Base-by-base conservation (phyloP, 2,888 invertebrate genomes). In the Stenurella melanura region DNA sequence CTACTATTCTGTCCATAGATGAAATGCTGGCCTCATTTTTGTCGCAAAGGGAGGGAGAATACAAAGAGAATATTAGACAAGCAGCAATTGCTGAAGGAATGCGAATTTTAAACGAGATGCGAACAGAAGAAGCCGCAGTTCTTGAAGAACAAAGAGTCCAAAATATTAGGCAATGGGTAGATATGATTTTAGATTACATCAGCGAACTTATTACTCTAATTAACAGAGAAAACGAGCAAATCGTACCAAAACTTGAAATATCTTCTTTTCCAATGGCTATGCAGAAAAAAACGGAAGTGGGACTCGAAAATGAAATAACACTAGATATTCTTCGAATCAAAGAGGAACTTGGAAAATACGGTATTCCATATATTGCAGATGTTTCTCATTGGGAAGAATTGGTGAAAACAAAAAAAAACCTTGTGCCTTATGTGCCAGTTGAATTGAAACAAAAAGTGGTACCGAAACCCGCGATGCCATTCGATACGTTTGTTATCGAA, bases 401-500 rank as follows among this genome's bases (percentile, higher is more conserved):
- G 26, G 26, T 84, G n/a, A 76, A 76, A 0, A 79, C 84, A 3
- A 80, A 83, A 57, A 76, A 74, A 34, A 81, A 82, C 70, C 70
- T 86, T 12, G 74, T 83, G 15, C 50, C 61, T 3, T 83, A 83
- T 73, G 50, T 86, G 12, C 87, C 86, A 2, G 67, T 78, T 11
- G 61, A 81, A 26, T 82, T 73, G 80, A 89, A 78, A 81, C 73
- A 76, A 78, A 83, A 81, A 79, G 12, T 68, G 18, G 38, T 76
- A 64, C 67, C 85, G 2, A 85, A 86, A 80, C 86, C 88, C 2
- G 86, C 87, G 0, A 86, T 85, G 11, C 86, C 86, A 56, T 84
- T 87, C 34, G 92, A 93, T 69, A 84, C 89, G 21, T 82, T 91
- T 68, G 91, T 91, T 4, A 90, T 90, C 82, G 84, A 89, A 74